A percentile compares a stretch with the other conserved stretches of the same genome.
These are phyloP conservation scores for Hyposoter dolosus DNA, from an alignment of 2,888 invertebrate genomes.

Conservation along the genomic window DNA sequence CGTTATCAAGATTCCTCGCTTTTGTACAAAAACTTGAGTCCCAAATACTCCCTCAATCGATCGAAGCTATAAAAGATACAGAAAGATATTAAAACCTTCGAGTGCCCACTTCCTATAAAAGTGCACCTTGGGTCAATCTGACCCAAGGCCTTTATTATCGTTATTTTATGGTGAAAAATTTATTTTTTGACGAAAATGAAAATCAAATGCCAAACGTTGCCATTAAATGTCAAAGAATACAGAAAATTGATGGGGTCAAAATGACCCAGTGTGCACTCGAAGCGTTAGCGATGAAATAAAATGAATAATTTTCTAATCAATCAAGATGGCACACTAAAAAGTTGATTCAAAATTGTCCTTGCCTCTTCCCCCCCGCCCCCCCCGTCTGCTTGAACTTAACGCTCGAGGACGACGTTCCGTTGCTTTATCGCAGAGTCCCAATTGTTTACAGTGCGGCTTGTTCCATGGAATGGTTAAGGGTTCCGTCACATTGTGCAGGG, in stretches of 20 bases:
- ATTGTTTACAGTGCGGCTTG: constrained; percentile 65
- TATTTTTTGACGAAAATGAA: not conserved
- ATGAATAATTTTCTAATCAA: not conserved
- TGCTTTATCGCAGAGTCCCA: constrained; percentile 56
- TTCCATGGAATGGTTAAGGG: constrained; percentile 60
- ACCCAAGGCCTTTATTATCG: too few species aligned
- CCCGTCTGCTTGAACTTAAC: not conserved
- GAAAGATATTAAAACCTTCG: not conserved
- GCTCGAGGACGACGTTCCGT: constrained; percentile 29
- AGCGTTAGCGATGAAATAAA: not conserved
- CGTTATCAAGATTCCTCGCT: not conserved
- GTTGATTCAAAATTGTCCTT: not conserved
- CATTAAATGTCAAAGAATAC: too few species aligned
- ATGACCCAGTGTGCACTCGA: too few species aligned
- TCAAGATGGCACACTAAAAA: too few species aligned
- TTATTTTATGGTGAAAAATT: too few species aligned
- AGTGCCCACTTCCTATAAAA: too few species aligned
- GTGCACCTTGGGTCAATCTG: too few species aligned
- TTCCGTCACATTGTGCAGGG: constrained; percentile 50
- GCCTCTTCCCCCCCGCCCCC: not conserved
- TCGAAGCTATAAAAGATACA: not conserved
- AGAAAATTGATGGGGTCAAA: too few species aligned
- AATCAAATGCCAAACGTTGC: too few species aligned
- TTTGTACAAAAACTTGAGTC: not conserved
- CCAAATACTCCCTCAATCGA: not conserved